Base-by-base conservation (phyloP, 1,140 invertebrate genomes). In the Neodiprion fabricii region DNA sequence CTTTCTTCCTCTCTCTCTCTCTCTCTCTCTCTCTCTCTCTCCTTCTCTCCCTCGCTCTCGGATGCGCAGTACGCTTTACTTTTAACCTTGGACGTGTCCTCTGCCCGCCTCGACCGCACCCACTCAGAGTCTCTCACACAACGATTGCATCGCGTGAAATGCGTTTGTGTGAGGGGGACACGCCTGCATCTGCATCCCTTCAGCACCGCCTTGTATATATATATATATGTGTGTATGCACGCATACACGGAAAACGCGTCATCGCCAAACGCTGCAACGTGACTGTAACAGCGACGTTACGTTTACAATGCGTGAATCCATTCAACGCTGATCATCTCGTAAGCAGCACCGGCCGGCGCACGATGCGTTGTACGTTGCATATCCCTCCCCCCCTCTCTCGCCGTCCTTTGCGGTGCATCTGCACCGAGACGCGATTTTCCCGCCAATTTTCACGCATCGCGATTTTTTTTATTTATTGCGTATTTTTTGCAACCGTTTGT, bases 11-110 rank as follows among this genome's bases (percentile, higher is more conserved):
- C 4, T 61, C 53, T 61, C 1, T 40, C 28, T 40, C 5, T 78
- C 70, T 75, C 74, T 10, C 53, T n/a, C 67, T 61, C 53, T 61
- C n/a, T 61, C 1, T 49, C n/a, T 69, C 50, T n/a, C n/a, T 14
- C 67, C 0, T 21, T 68, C n/a, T 40, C 23, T 68, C 66, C 77
- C 72, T 76, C 72, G 50, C 67, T 65, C 72, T 75, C 76, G 81
- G 81, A 81, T 78, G 75, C 75, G 70, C 48, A 74, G 74, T 81
- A 76, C 74, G 71, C 75, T 72, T 78, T 77, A 70, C 75, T 72
- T 78, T 77, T 81, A 81, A 84, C 83, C 83, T 84, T 84, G 81
- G 75, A 73, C 72, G 66, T 79, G 79, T 82, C 78, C 78, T 81
- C 79, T 77, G 49, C 28, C 28, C 61, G 74, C 73, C 71, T 21